Evolutionary conservation across 2,888 invertebrate species (phyloP).

Genomic region (Leucania comma): DNA sequence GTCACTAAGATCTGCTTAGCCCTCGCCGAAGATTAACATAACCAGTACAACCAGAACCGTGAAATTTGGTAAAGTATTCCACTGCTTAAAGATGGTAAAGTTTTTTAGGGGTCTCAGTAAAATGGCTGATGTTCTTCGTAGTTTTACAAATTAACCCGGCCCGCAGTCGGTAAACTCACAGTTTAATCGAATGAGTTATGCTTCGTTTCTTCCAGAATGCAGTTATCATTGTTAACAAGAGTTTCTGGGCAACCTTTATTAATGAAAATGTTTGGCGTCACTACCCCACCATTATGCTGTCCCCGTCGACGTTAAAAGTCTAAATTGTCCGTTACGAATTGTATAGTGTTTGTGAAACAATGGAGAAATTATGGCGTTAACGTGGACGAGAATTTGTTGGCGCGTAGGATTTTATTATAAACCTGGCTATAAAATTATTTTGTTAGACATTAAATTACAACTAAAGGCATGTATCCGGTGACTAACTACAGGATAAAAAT

Average conservation of each 20-base stretch:
- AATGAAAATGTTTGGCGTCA: constrained; percentile 82
- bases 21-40: constrained; percentile 67
- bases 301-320: constrained; percentile 64
- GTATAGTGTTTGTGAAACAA: constrained; percentile 61
- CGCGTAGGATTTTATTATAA: constrained; percentile 52
- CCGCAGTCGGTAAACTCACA: constrained; percentile 81
- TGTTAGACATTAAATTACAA: constrained; percentile 10
- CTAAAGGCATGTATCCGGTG: background rate
- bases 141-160: constrained; percentile 77
- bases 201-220: constrained; percentile 82
- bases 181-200: constrained; percentile 89
- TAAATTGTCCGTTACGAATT: constrained; percentile 76
- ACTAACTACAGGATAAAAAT: background rate
- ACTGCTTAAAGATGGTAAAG: background rate
- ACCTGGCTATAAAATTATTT: constrained; percentile 26
- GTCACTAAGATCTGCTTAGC: constrained; percentile 75
- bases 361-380: constrained; percentile 49
- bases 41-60: constrained; percentile 65
- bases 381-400: constrained; percentile 55
- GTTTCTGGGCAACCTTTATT: constrained; percentile 74
- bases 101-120: constrained; percentile 57
- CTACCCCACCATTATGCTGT: constrained; percentile 67
- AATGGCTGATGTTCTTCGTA: constrained; percentile 59
- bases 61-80: constrained; percentile 3
- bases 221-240: constrained; percentile 83